Percentiles rank a stretch among this genome's conserved stretches.
Conservation (phyloP, 2,113 vertebrate species). For the Tiliqua scincoides region DNA sequence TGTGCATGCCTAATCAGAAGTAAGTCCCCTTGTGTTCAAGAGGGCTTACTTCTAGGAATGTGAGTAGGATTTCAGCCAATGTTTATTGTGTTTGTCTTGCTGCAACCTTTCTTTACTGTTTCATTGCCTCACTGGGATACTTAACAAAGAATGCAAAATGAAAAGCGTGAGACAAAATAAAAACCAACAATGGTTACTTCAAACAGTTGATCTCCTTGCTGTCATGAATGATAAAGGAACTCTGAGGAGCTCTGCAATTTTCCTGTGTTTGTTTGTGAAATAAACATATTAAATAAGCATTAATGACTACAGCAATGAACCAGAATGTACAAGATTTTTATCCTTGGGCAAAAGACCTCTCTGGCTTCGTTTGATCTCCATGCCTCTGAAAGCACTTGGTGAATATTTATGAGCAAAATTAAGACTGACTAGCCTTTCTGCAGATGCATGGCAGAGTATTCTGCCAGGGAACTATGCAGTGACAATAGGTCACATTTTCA, state of each 20-base stretch:
- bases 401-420: constrained; percentile 25
- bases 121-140: neutral
- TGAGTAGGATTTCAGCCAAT: no score
- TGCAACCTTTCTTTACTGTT: neutral
- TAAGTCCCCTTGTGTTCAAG: no score
- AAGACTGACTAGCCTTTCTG: neutral
- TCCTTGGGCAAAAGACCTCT: constrained; percentile 2
- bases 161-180: neutral
- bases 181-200: neutral
- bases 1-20: no score
- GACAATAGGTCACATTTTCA: neutral
- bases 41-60: no score
- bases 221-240: neutral
- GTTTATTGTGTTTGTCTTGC: neutral
- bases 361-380: neutral
- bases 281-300: neutral
- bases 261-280: neutral
- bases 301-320: neutral
- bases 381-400: neutral
- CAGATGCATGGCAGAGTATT: neutral
- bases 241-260: neutral
- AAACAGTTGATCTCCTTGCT: neutral
- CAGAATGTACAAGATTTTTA: neutral
- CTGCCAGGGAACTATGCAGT: neutral
- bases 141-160: neutral